A percentile compares a stretch with the other conserved stretches of the same genome.
These are phyloP conservation scores for Macaria notata DNA, from an alignment of 2,888 invertebrate genomes.

Conservation along the genomic window DNA sequence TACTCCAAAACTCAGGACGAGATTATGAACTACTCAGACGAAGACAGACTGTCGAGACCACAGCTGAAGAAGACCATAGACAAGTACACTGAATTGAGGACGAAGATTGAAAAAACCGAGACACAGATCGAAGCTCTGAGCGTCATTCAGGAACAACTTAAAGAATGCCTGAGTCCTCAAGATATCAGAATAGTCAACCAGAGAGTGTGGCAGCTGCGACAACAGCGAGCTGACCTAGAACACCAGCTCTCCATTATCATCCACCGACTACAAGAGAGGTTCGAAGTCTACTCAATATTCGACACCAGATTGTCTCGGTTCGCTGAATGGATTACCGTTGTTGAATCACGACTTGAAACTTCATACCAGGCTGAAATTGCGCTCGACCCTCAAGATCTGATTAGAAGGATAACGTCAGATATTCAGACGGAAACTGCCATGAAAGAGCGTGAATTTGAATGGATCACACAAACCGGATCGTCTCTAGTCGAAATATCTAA, in stretches of 20 bases:
- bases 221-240: constrained; percentile 91
- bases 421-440: constrained; percentile 88
- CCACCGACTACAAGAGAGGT: constrained; percentile 87
- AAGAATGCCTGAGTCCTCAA: constrained; percentile 91
- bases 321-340: constrained; percentile 86
- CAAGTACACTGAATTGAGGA: constrained; percentile 83
- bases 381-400: constrained; percentile 87
- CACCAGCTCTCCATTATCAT: constrained; percentile 88
- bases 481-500: constrained; percentile 85
- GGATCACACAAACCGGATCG: constrained; percentile 87
- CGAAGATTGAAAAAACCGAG: constrained; percentile 80
- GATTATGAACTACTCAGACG: constrained; percentile 80
- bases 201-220: constrained; percentile 88
- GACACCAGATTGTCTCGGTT: constrained; percentile 85
- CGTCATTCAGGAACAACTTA: constrained; percentile 90
- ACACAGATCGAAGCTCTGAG: constrained; percentile 87
- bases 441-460: constrained; percentile 89
- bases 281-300: constrained; percentile 87
- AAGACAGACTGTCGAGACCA: constrained; percentile 81
- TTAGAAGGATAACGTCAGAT: constrained; percentile 88
- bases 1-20: constrained; percentile 85
- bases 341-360: constrained; percentile 85
- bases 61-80: constrained; percentile 85
- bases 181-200: constrained; percentile 92
- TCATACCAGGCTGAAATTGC: constrained; percentile 77